Conservation (phyloP, 2,888 invertebrate species). For the Drosophila birchii region DNA sequence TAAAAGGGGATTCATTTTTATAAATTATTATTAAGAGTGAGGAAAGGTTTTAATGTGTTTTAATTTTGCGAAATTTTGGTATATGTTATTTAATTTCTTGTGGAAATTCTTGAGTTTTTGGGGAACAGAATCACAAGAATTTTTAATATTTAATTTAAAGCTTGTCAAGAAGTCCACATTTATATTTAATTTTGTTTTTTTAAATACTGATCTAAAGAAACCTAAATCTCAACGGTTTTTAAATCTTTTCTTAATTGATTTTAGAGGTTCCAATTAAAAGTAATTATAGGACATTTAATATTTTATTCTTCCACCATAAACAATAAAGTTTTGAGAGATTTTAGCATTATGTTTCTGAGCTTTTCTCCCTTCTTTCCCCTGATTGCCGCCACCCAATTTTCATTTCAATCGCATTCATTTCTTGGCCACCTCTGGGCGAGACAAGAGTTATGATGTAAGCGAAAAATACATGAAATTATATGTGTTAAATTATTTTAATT, state of each 20-base stretch:
- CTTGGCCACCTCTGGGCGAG: conserved; percentile 24
- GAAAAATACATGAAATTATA: conserved; percentile 41
- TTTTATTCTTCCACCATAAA: not conserved
- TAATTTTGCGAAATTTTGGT: not conserved
- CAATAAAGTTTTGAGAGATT: not conserved
- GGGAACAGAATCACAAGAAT: not conserved
- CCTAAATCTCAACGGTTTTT: not conserved
- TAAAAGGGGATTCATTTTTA: not conserved
- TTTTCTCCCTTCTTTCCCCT: not conserved
- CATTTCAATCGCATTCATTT: conserved; percentile 37
- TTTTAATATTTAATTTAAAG: not conserved
- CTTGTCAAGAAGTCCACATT: not conserved
- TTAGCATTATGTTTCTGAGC: not conserved
- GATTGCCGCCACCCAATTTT: conserved; percentile 33
- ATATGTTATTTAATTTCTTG: not conserved
- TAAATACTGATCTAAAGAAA: not conserved
- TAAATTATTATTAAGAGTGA: not conserved
- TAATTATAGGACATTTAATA: not conserved
- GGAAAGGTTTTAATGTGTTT: not conserved
- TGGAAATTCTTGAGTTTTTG: not conserved
- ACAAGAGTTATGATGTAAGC: conserved; percentile 37
- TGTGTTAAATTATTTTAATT: conserved; percentile 55
- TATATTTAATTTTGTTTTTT: not conserved
- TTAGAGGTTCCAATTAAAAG: not conserved
- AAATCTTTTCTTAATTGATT: not conserved